phyloP scores from a whole-genome alignment of 1,140 invertebrate genomes.

The Calephelis nemesis region DNA sequence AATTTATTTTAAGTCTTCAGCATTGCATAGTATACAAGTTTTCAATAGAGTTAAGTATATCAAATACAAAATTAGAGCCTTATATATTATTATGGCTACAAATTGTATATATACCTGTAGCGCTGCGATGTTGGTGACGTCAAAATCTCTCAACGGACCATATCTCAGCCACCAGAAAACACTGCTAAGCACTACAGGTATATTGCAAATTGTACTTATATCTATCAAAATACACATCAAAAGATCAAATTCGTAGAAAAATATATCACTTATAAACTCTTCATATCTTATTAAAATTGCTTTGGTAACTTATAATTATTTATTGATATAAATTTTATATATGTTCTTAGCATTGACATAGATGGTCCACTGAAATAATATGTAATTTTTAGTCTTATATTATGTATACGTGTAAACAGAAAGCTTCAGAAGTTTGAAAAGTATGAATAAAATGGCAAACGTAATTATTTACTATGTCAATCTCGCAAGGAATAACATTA shows the following conservation, averaged over 20 bases:
- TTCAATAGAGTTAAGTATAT: conserved; percentile 69
- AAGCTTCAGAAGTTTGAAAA: not conserved
- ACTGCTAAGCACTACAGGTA: too few relatives aligned
- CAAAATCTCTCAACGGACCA: too few relatives aligned
- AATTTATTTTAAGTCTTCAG: conserved; percentile 63
- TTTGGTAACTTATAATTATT: conserved; percentile 72
- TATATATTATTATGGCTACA: conserved; percentile 8
- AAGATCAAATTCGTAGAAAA: conserved; percentile 47
- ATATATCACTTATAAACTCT: conserved; percentile 51
- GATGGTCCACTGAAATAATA: conserved; percentile 25
- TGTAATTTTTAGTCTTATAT: conserved; percentile 6
- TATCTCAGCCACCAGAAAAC: too few relatives aligned
- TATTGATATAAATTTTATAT: conserved; percentile 31
- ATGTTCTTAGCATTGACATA: conserved; percentile 23
- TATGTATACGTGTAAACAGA: not conserved
- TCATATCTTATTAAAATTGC: conserved; percentile 59
- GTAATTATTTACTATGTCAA: too few relatives aligned
- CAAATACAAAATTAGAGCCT: conserved; percentile 48
- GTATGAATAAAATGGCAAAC: not conserved
- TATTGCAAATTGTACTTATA: not conserved
- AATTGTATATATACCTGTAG: not conserved
- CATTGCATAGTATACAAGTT: conserved; percentile 53
- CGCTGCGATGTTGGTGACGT: too few relatives aligned
- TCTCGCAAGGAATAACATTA: too few relatives aligned
- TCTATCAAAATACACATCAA: conserved; percentile 29